Conservation (phyloP, 2,797 vertebrate species). For the Simalia tracyae region DNA sequence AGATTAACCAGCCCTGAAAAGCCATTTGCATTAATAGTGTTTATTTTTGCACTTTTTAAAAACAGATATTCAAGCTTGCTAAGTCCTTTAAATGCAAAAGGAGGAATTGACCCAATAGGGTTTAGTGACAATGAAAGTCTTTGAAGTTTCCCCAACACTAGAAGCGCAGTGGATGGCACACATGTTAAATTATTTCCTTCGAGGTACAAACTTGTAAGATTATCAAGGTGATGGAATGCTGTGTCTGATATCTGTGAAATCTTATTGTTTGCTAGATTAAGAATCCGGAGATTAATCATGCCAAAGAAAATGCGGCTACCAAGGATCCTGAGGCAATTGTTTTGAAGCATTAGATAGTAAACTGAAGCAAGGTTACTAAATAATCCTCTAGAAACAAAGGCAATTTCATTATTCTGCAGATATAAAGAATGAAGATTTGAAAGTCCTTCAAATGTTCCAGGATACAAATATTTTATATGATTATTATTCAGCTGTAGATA, state of each 20-base stretch:
- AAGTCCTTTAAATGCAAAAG: constrained; percentile 74
- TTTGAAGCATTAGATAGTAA: constrained; percentile 68
- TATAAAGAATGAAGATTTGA: constrained; percentile 66
- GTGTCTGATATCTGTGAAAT: constrained; percentile 70
- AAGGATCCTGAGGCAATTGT: constrained; percentile 66
- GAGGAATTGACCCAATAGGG: constrained; percentile 64
- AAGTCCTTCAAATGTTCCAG: constrained; percentile 71
- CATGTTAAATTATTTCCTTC: constrained; percentile 70
- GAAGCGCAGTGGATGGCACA: constrained; percentile 70
- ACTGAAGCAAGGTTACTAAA: constrained; percentile 71
- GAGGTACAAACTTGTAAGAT: constrained; percentile 69
- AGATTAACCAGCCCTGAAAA: constrained; percentile 73
- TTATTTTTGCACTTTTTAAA: constrained; percentile 69
- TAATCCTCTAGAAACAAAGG: constrained; percentile 70
- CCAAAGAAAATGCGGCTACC: constrained; percentile 66
- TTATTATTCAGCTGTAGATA: constrained; percentile 74
- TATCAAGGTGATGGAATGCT: constrained; percentile 71
- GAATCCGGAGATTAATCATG: constrained; percentile 66
- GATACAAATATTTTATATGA: constrained; percentile 70
- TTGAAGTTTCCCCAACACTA: constrained; percentile 69
- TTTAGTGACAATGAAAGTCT: constrained; percentile 74
- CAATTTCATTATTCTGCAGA: constrained; percentile 72
- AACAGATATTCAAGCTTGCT: constrained; percentile 67
- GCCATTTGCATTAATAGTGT: constrained; percentile 60
- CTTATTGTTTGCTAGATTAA: constrained; percentile 73